Evolutionary conservation across 2,888 invertebrate species (phyloP).

Genomic region (Chaitophorus viminalis): DNA sequence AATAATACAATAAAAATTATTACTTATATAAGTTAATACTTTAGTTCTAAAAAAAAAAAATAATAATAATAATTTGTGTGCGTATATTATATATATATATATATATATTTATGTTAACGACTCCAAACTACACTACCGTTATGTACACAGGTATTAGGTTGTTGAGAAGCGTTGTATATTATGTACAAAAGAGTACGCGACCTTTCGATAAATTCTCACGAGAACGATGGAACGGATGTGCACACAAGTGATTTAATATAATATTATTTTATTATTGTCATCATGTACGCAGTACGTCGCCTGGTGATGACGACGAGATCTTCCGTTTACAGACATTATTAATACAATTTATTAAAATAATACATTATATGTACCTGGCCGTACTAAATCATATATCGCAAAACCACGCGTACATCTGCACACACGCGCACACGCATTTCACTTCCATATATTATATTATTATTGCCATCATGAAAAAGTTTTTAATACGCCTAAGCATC

Average conservation of each 20-base stretch:
- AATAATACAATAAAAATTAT: too few relatives aligned
- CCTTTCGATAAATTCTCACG: neutral
- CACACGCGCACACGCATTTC: too few relatives aligned
- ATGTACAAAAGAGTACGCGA: neutral
- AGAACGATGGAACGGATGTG: neutral
- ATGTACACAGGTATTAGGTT: neutral
- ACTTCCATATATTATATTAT: too few relatives aligned
- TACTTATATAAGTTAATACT: too few relatives aligned
- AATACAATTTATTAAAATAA: too few relatives aligned
- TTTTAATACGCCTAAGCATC: too few relatives aligned
- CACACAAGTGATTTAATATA: neutral
- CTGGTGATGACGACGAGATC: neutral
- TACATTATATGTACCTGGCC: neutral
- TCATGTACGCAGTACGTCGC: neutral
- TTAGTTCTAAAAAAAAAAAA: too few relatives aligned
- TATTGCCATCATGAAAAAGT: too few relatives aligned
- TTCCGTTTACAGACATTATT: neutral
- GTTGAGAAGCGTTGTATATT: neutral
- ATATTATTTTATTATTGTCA: neutral
- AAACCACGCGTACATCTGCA: too few relatives aligned
- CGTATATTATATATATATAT: too few relatives aligned
- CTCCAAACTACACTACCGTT: constrained; percentile 39
- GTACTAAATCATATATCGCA: neutral
- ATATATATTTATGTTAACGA: neutral
- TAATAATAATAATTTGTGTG: too few relatives aligned